Base-by-base conservation (phyloP, 92 coral and sea anemone species). In the Phenganax stokvisi region DNA sequence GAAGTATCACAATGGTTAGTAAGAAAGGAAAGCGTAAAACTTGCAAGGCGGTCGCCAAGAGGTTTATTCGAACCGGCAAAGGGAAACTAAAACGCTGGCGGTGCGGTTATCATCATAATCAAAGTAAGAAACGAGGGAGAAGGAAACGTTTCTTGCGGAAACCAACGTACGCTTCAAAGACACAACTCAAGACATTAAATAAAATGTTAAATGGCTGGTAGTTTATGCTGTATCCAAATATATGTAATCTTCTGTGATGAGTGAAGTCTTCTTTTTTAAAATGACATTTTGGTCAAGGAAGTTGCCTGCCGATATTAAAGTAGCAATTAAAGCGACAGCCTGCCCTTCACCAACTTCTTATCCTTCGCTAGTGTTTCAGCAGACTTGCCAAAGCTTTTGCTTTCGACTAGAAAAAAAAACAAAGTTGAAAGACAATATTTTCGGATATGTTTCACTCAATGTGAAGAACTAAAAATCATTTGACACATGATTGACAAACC, bases 181-280 rank as follows among this genome's bases (percentile, higher is more conserved):
- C 86, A 57, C 98, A 93, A 37, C 88, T 91, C 2, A 93, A 93
- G 79, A 78, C 89, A 51, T 83, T 90, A 30, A 93, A 93, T 86
- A 92, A 93, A 64, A 93, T 93, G 98, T 87, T 93, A 60, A 92
- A 89, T 86, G 97, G 97, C 37, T 89, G 98, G 97, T 91, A 76
- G 81, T 55, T 55, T 10, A 53, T 10, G 15, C 6, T 37, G 29
- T 70, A n/a, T 37, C 12, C 6, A n/a, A 12, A 53, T 47, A 59
- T 59, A 13, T 13, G 65, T 59, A 25, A 59, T 59, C 65, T 13
- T 37, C 47, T 37, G 47, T 37, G 47, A 37, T 37, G 47, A 1
- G 47, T 37, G 47, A 1, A 37, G 5, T 37, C 47, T 37, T 2
- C 47, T 37, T 0, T 0, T 37, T 37, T 37, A 37, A 37, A 37